phyloP scores from a whole-genome alignment of 2,888 invertebrate species.

The Mactromeris polynyma region DNA sequence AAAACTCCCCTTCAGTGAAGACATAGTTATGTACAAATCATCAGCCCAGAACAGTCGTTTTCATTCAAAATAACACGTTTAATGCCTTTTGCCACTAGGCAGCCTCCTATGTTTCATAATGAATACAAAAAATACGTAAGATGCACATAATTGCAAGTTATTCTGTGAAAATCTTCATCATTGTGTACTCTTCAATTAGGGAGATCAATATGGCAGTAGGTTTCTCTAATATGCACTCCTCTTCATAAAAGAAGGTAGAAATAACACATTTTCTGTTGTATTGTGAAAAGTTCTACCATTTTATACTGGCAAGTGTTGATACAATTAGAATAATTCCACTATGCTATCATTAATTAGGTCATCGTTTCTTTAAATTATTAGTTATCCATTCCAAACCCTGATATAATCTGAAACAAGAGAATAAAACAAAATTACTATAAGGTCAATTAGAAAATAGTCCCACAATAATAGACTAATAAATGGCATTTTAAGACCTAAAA shows the following conservation, averaged over 20 bases:
- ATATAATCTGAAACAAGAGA: conserved; percentile 83
- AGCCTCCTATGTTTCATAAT: background rate
- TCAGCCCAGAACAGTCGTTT: background rate
- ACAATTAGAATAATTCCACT: background rate
- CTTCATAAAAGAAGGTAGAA: conserved; percentile 3
- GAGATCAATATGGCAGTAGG: conserved; percentile 17
- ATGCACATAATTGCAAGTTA: background rate
- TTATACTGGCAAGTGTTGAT: conserved; percentile 29
- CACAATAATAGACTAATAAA: background rate
- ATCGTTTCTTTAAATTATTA: conserved; percentile 84
- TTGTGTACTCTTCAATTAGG: background rate
- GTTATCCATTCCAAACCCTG: conserved; percentile 88
- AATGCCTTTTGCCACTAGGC: background rate
- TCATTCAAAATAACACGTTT: background rate
- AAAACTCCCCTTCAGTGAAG: background rate
- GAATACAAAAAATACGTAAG: background rate
- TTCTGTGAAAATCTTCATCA: background rate
- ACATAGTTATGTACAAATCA: background rate
- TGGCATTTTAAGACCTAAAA: background rate
- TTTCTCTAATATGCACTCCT: background rate
- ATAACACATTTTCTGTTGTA: background rate
- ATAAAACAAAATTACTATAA: background rate
- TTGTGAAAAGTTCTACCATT: conserved; percentile 3
- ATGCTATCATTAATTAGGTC: conserved; percentile 55
- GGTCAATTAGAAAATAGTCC: background rate